Conservation (phyloP, 2,113 vertebrate species). For the Camelus dromedarius region DNA sequence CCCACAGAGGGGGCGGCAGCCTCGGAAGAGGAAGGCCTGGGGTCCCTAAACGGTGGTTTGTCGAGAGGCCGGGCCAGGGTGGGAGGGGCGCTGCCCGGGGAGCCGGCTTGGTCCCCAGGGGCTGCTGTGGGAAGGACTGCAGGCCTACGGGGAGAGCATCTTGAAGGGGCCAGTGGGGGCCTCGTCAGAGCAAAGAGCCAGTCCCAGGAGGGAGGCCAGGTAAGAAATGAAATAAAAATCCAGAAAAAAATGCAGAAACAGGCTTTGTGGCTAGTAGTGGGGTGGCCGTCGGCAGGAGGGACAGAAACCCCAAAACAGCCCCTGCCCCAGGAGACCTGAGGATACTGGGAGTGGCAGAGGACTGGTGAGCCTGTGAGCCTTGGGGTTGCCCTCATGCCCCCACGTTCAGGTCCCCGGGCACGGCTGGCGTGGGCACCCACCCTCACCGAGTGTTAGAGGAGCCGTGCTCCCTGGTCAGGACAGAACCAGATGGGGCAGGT, state of each 20-base stretch:
- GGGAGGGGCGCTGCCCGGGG: neutral
- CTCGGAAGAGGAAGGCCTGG: too few relatives aligned
- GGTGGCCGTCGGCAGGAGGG: too few relatives aligned
- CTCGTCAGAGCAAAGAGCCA: fast-evolving
- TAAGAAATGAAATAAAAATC: fast-evolving
- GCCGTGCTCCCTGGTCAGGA: too few relatives aligned
- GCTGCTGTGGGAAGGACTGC: too few relatives aligned
- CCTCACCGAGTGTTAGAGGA: too few relatives aligned
- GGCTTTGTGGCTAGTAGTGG: fast-evolving
- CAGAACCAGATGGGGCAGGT: neutral
- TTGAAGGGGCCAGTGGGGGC: neutral
- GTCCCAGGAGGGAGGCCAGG: fast-evolving
- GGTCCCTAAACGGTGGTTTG: fast-evolving
- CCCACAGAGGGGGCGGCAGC: neutral
- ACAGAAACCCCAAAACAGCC: neutral
- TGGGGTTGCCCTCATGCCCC: fast-evolving
- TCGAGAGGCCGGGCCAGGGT: neutral
- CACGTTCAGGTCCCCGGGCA: too few relatives aligned
- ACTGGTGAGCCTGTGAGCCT: neutral
- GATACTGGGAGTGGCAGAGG: neutral
- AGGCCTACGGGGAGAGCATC: neutral
- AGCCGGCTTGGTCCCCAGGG: too few relatives aligned
- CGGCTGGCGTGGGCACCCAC: too few relatives aligned
- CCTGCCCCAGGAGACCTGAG: fast-evolving
- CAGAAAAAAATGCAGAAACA: fast-evolving